Evolutionary conservation across 1,140 invertebrate genomes (phyloP).

Genomic region (Wiebesia pumilae): DNA sequence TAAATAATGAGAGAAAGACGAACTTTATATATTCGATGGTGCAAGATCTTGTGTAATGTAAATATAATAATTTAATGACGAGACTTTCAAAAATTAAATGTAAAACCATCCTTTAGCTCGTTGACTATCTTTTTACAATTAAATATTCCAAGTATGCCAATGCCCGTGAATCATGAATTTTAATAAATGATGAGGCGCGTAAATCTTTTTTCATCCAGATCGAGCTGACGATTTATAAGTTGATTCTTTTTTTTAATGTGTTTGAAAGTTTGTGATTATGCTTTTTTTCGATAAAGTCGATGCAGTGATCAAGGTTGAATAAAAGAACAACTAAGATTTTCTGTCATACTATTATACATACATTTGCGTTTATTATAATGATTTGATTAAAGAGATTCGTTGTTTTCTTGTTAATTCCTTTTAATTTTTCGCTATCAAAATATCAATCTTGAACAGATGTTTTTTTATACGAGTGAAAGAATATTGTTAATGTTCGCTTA

Average conservation of each 20-base stretch:
- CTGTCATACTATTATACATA: constrained; percentile 47
- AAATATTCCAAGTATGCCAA: constrained; percentile 49
- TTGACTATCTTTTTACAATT: constrained; percentile 46
- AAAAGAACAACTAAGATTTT: not conserved
- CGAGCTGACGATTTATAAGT: not conserved
- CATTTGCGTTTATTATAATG: constrained; percentile 41
- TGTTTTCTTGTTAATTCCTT: constrained; percentile 46
- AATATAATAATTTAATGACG: constrained; percentile 36
- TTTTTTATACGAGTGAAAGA: constrained; percentile 24
- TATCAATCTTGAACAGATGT: constrained; percentile 37
- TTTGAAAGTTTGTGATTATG: constrained; percentile 6
- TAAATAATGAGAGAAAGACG: constrained; percentile 8
- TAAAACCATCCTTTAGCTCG: constrained; percentile 39
- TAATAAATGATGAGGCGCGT: not conserved
- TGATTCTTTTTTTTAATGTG: not conserved
- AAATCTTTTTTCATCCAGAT: not conserved
- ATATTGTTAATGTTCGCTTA: constrained; percentile 42
- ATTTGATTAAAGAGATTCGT: constrained; percentile 27
- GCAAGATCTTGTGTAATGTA: constrained; percentile 27
- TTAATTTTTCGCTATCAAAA: constrained; percentile 37
- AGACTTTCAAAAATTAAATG: constrained; percentile 15
- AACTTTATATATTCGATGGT: not conserved
- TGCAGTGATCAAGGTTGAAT: not conserved
- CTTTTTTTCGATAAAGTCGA: constrained; percentile 1
- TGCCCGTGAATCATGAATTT: constrained; percentile 9